Base-by-base conservation (phyloP, 1,140 invertebrate genomes). In the Platyura marginata region DNA sequence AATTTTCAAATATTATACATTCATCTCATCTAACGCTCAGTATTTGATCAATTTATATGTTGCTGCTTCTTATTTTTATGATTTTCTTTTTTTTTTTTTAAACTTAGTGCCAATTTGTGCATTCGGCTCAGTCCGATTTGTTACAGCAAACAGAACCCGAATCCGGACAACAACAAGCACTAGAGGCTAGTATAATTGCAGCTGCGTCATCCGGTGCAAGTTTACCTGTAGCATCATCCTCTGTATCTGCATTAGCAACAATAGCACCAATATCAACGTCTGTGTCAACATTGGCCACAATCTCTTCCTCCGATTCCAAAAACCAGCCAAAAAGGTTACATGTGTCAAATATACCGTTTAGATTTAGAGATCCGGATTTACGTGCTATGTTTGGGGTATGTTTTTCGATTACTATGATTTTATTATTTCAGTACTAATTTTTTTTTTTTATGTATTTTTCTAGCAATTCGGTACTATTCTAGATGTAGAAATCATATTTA, bases 401-500 rank as follows among this genome's bases (percentile, higher is more conserved):
- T 82, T 52, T 42, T 20, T 40, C 16, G 6, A 16, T 9, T 15
- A 15, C 36, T 8, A 15, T 20, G 36, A 9, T 44, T 45, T 41
- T 41, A 15, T 40, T 49, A 56, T 57, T 51, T n/a, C n/a, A 57
- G 48, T 47, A 52, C 44, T 47, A 35, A 46, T 47, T 54, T 39
- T 5, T 19, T 10, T 39, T 21, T 19, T 19, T 39, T 20, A 21
- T 49, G 65, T 65, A 70, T 67, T 60, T 59, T 84, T 83, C 59
- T 75, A 95, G 89, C 88, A 94, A 84, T 98, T 89, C 73, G 95
- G 94, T 54, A 79, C 82, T 58, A 97, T 98, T 59, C 74, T 96
- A 62, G 93, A 98, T 70, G 93, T 97, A 63, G 94, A 98, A 79
- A 98, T 98, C 57, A 98, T 98, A 63, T 98, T 98, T 74, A 98